Evolutionary conservation across 2,888 invertebrate genomes (phyloP).

Genomic region (Mechanitis mazaeus): DNA sequence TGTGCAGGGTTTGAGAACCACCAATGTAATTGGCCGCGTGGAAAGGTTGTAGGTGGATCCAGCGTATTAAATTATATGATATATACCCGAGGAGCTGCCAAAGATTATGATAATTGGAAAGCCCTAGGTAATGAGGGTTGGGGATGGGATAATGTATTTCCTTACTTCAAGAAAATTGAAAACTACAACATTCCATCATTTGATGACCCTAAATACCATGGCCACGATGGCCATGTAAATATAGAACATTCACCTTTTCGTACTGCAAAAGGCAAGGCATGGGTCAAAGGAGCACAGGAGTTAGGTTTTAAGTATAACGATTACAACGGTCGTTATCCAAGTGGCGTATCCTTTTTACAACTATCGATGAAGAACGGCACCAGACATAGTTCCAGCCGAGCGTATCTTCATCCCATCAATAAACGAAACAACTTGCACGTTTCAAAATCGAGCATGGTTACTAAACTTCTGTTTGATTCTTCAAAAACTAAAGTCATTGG

Average conservation of each 20-base stretch:
- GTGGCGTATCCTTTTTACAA: constrained; percentile 79
- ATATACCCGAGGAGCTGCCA: constrained; percentile 82
- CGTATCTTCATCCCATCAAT: constrained; percentile 79
- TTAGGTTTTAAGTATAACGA: constrained; percentile 78
- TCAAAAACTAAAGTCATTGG: constrained; percentile 76
- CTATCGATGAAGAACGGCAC: constrained; percentile 80
- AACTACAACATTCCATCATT: constrained; percentile 78
- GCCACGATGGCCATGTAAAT: constrained; percentile 74
- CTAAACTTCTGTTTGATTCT: constrained; percentile 75
- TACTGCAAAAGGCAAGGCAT: constrained; percentile 70
- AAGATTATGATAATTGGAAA: constrained; percentile 87
- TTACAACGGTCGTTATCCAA: constrained; percentile 78
- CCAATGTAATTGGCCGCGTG: constrained; percentile 87
- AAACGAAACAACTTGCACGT: constrained; percentile 79
- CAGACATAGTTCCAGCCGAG: constrained; percentile 81
- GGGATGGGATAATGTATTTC: constrained; percentile 83
- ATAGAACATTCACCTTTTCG: constrained; percentile 74
- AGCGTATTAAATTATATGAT: constrained; percentile 89
- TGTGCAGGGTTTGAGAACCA: constrained; percentile 85
- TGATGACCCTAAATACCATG: constrained; percentile 72
- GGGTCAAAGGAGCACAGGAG: constrained; percentile 79
- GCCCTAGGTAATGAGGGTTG: constrained; percentile 83
- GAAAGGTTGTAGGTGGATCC: constrained; percentile 89
- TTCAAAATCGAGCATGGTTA: constrained; percentile 77
- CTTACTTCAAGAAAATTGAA: constrained; percentile 88